These are phyloP conservation scores for Anarrhichthys ocellatus DNA, from an alignment of 2,113 vertebrate species.

Conservation along the genomic window DNA sequence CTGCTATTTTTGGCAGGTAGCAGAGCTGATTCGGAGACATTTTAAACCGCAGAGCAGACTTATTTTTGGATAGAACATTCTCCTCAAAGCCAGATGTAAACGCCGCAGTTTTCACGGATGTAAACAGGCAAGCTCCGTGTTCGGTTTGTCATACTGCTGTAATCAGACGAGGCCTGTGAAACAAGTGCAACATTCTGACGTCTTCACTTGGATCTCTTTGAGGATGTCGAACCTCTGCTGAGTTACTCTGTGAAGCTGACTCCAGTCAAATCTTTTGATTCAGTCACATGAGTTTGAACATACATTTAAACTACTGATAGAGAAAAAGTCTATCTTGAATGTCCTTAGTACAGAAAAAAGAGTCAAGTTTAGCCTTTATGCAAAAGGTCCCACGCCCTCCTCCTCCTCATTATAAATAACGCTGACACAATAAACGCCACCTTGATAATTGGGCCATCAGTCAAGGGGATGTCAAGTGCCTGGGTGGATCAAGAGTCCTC, in stretches of 20 bases:
- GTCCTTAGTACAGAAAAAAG: background rate
- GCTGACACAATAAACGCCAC: conserved; percentile 84
- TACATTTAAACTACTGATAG: background rate
- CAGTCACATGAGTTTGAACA: background rate
- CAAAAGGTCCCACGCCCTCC: conserved; percentile 67
- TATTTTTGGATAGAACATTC: conserved; percentile 31
- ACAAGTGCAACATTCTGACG: conserved; percentile 28
- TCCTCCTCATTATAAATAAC: conserved; percentile 89
- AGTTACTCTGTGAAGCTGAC: background rate
- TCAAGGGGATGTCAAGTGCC: conserved; percentile 81
- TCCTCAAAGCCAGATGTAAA: conserved; percentile 33
- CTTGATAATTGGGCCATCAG: conserved; percentile 87
- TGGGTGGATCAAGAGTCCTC: conserved; percentile 70
- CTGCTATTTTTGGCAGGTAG: conserved; percentile 44
- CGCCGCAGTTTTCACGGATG: conserved; percentile 5
- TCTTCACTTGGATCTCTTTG: background rate
- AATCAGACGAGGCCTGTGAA: conserved; percentile 16
- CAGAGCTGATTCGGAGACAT: conserved; percentile 2
- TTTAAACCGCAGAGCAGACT: conserved; percentile 7
- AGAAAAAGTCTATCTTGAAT: background rate
- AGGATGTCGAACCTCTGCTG: background rate
- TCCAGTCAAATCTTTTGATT: background rate
- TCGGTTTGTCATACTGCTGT: conserved; percentile 25
- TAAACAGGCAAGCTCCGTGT: conserved; percentile 30
- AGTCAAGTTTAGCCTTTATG: conserved; percentile 84